Conservation (phyloP, 1,140 invertebrate genomes). For the Medauroidea extradentata region DNA sequence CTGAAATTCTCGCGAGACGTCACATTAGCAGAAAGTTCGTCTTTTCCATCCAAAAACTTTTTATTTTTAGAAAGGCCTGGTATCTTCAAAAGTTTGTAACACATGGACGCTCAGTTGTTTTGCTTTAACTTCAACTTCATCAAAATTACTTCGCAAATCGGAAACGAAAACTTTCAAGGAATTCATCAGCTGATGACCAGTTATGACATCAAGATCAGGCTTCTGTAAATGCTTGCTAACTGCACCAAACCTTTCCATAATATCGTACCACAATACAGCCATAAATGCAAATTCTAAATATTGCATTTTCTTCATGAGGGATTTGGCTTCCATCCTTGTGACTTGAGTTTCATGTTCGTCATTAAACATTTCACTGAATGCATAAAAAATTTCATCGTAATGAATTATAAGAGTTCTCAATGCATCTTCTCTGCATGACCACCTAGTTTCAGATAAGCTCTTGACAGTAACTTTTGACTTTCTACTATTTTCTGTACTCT, state of each 20-base stretch:
- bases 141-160: background rate
- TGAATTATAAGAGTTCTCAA: background rate
- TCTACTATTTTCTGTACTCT: too few relatives aligned
- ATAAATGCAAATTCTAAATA: conserved; percentile 19
- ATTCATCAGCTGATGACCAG: background rate
- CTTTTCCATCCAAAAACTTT: background rate
- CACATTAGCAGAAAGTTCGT: too few relatives aligned
- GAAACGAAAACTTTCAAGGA: background rate
- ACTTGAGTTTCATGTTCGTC: background rate
- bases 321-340: background rate
- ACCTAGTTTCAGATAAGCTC: conserved; percentile 18
- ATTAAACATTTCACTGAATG: background rate
- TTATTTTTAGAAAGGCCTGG: background rate
- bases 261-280: conserved; percentile 15
- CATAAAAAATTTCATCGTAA: background rate
- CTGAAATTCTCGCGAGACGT: background rate
- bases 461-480: conserved; percentile 7
- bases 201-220: background rate
- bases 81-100: background rate
- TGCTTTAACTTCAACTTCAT: background rate
- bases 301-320: conserved; percentile 11
- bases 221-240: conserved; percentile 13
- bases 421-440: conserved; percentile 22
- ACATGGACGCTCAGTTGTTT: background rate
- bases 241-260: conserved; percentile 20